These are phyloP conservation scores for Euzophera pinguis DNA, from an alignment of 2,888 invertebrate genomes.

Conservation along the genomic window DNA sequence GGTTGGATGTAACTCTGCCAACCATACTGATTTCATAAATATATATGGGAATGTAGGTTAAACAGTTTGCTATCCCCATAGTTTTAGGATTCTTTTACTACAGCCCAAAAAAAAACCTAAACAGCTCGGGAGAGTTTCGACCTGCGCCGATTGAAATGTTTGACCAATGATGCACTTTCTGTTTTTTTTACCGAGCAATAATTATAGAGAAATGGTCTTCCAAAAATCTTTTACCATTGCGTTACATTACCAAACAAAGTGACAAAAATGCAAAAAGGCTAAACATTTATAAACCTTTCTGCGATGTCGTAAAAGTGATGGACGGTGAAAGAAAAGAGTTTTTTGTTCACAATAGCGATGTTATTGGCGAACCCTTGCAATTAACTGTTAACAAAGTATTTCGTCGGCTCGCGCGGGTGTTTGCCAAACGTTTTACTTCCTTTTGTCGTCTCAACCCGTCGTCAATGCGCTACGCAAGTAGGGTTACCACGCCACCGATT, in stretches of 20 bases:
- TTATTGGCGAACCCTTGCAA: constrained; percentile 70
- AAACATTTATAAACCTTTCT: constrained; percentile 39
- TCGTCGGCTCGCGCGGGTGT: constrained; percentile 39
- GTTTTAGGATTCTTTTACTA: too few relatives aligned
- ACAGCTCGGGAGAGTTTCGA: too few relatives aligned
- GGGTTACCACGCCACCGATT: background rate
- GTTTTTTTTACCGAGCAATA: too few relatives aligned
- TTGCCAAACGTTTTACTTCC: constrained; percentile 53
- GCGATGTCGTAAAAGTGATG: constrained; percentile 44
- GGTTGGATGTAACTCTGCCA: too few relatives aligned
- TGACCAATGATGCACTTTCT: too few relatives aligned
- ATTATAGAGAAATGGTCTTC: too few relatives aligned
- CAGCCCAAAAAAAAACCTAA: too few relatives aligned
- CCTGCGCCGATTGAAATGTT: too few relatives aligned
- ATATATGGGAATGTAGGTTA: too few relatives aligned
- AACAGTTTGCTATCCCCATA: too few relatives aligned
- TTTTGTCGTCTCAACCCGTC: constrained; percentile 61
- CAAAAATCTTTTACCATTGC: background rate
- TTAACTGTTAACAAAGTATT: constrained; percentile 59
- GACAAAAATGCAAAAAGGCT: constrained; percentile 21
- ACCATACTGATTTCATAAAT: too few relatives aligned
- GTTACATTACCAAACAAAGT: background rate
- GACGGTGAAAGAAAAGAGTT: constrained; percentile 43
- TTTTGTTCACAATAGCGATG: constrained; percentile 43
- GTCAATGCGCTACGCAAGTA: constrained; percentile 36